Evolutionary conservation across 2,113 vertebrate species (phyloP), one percentile per base, ranked within the genome.

Genomic region (Perca flavescens): DNA sequence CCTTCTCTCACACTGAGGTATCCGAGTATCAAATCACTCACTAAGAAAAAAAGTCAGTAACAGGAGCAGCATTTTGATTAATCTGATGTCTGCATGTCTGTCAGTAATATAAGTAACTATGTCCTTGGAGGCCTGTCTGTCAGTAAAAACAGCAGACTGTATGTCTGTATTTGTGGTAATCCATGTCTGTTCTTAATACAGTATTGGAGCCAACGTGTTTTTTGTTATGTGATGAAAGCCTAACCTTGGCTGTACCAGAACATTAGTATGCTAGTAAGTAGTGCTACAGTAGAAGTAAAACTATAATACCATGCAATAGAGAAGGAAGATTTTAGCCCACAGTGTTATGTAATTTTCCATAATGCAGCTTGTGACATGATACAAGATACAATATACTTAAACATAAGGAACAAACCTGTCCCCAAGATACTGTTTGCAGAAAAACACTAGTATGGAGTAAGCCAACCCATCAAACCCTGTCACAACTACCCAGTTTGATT

Each of bases 81-180:
- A 82, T 84, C 80, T 21, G 76, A 76, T 84, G 79, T 82, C 77
- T 79, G 72, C 15, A 11, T 67, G 54, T 87, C 86, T 79, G 83
- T 88, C 85, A 88, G 84, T 70, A 84, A 84, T n/a, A 81, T 56
- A 74, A 85, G 70, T 54, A 69, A 66, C 66, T 58, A 1, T 78
- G 79, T 88, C 86, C 89, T 89, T 86, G 60, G 71, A 86, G 88
- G 80, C 47, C 49, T 16, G 52, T 64, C 76, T 67, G 58, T 83
- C 64, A 7, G 76, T 49, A 62, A 72, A 11, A 79, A 57, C 60
- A 71, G 79, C 74, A 86, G 89, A 85, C 85, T 85, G 80, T 12
- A 66, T 64, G 87, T 81, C 85, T 89, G 85, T 88, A 64, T 87
- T 83, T 87, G 88, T 86, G 84, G 85, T 88, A 22, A 58, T 86